phyloP scores from a whole-genome alignment of 2,797 vertebrate species.

The Tauraco hartlaubi region DNA sequence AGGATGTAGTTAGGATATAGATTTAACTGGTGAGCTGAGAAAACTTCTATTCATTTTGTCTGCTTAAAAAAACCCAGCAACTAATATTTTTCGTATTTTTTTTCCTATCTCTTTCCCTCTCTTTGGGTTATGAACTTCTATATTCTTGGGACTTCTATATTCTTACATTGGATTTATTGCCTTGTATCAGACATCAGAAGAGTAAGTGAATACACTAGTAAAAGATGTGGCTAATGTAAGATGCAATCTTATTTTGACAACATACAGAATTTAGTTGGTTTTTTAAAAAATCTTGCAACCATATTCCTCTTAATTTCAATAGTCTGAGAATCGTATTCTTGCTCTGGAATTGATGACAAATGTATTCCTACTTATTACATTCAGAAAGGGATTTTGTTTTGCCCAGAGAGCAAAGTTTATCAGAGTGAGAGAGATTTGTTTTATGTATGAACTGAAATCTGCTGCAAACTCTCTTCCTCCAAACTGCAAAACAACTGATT shows the following conservation, averaged over 20 bases:
- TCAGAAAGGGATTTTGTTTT: background rate
- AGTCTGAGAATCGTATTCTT: background rate
- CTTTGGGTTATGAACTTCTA: background rate
- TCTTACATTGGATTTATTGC: background rate
- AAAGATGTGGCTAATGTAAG: background rate
- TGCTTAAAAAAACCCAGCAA: background rate
- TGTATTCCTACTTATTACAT: background rate
- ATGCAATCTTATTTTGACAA: background rate
- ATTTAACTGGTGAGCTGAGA: background rate
- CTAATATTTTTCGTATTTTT: background rate
- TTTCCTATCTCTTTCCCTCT: background rate
- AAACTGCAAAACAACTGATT: constrained; percentile 12
- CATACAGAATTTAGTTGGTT: background rate
- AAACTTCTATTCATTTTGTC: background rate
- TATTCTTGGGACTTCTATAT: background rate
- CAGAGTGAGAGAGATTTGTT: background rate
- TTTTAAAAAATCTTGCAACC: background rate
- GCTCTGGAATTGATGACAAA: background rate
- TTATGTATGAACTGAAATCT: background rate
- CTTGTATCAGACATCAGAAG: background rate
- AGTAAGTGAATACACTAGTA: background rate
- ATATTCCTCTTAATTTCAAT: background rate
- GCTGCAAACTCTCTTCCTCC: background rate
- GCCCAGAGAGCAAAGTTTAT: background rate
- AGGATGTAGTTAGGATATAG: background rate